phyloP scores from a whole-genome alignment of 1,140 invertebrate species.

The Wasmannia auropunctata region DNA sequence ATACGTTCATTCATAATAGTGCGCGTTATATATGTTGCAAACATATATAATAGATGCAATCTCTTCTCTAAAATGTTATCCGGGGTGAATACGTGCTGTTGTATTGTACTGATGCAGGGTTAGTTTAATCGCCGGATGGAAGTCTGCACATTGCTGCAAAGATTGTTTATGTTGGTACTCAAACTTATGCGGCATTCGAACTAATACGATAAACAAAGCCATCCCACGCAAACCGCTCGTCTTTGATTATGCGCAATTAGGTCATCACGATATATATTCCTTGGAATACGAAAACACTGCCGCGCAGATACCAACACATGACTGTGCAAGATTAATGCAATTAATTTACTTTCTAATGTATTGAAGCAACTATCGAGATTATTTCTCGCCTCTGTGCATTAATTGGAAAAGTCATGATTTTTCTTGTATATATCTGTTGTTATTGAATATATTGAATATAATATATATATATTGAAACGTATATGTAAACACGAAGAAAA shows the following conservation, averaged over 20 bases:
- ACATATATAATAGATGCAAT: slow-evolving; percentile 10
- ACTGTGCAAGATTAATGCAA: background rate
- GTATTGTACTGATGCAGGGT: background rate
- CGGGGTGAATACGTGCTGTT: background rate
- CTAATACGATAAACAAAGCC: slow-evolving; percentile 28
- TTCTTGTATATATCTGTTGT: background rate
- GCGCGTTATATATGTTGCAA: background rate
- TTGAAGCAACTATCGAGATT: background rate
- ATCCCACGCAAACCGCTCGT: background rate
- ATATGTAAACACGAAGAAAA: background rate
- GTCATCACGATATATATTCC: background rate
- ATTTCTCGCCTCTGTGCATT: background rate
- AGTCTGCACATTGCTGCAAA: background rate
- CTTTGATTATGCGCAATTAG: slow-evolving; percentile 31
- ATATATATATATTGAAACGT: background rate
- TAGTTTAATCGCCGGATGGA: background rate
- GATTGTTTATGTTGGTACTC: background rate
- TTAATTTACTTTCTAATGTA: slow-evolving; percentile 8
- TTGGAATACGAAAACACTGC: background rate
- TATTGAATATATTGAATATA: background rate
- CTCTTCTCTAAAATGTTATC: background rate
- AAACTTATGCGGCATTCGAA: background rate
- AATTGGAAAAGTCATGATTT: background rate
- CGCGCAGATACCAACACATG: background rate
- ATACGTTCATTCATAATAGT: background rate